These are phyloP conservation scores for Agrotis segetum DNA, from an alignment of 2,888 invertebrate species.

Conservation along the genomic window DNA sequence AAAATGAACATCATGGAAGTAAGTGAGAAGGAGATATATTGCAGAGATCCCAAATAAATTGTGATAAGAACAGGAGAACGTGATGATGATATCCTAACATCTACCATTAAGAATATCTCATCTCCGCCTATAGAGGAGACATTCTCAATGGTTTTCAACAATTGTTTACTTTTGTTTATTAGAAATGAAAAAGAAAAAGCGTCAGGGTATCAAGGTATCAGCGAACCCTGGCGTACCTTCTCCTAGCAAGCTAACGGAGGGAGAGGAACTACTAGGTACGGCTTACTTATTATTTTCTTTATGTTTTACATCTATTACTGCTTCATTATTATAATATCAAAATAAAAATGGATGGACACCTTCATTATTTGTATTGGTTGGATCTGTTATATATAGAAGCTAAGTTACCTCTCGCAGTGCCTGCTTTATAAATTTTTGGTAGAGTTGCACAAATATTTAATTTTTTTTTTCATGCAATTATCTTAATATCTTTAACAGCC, in stretches of 20 bases:
- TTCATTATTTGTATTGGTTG: too few relatives aligned
- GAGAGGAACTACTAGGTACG: constrained; percentile 31
- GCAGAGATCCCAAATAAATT: too few relatives aligned
- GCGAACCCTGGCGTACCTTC: constrained; percentile 11
- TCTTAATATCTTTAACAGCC: too few relatives aligned
- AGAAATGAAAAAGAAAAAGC: constrained; percentile 12
- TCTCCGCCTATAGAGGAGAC: too few relatives aligned
- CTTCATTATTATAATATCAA: constrained; percentile 1
- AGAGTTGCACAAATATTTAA: not conserved
- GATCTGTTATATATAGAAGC: too few relatives aligned
- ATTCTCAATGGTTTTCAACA: not conserved
- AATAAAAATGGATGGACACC: too few relatives aligned
- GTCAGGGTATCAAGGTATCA: not conserved
- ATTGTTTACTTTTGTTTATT: not conserved
- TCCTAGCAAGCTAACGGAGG: not conserved
- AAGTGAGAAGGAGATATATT: too few relatives aligned
- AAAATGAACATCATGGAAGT: too few relatives aligned
- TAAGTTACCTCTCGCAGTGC: too few relatives aligned
- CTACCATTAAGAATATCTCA: too few relatives aligned
- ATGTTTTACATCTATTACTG: not conserved
- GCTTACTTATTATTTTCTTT: not conserved
- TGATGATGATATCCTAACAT: too few relatives aligned
- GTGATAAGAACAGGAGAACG: too few relatives aligned
- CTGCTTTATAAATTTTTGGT: not conserved
- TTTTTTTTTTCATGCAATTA: not conserved